These are phyloP conservation scores for Zosterops hypoxanthus DNA, from an alignment of 2,113 vertebrate species.

Conservation along the genomic window DNA sequence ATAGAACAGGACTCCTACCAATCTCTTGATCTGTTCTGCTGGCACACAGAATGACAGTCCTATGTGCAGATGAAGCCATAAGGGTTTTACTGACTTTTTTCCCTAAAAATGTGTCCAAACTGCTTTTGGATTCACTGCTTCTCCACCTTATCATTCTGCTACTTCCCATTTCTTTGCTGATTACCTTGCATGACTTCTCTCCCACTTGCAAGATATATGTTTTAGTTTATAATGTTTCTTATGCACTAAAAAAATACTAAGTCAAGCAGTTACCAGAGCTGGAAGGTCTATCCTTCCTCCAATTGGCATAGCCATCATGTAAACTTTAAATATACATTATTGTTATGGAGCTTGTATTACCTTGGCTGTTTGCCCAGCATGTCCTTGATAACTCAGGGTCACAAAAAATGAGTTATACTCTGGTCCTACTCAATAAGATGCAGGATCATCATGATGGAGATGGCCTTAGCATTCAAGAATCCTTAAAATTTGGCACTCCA, in stretches of 20 bases:
- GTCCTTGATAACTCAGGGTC: slow-evolving; percentile 73
- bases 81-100: not conserved
- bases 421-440: slow-evolving; percentile 62
- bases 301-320: slow-evolving; percentile 1
- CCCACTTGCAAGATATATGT: not conserved
- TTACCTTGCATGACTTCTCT: slow-evolving; percentile 2
- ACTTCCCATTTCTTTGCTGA: slow-evolving; percentile 16
- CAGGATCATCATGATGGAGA: slow-evolving; percentile 61
- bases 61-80: not conserved
- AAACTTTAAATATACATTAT: slow-evolving; percentile 72
- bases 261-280: slow-evolving; percentile 47
- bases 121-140: not conserved
- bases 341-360: slow-evolving; percentile 65
- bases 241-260: slow-evolving; percentile 64
- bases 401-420: slow-evolving; percentile 67
- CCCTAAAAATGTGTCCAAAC: not conserved
- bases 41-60: not conserved
- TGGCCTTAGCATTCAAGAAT: slow-evolving; percentile 60
- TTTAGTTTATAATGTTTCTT: slow-evolving; percentile 58
- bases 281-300: slow-evolving; percentile 35
- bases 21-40: slow-evolving; percentile 1
- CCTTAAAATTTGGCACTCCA: slow-evolving; percentile 46
- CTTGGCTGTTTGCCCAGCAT: slow-evolving; percentile 72
- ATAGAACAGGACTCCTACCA: not conserved
- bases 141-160: not conserved